phyloP scores from a whole-genome alignment of 2,888 invertebrate genomes.

The Synanthedon vespiformis region DNA sequence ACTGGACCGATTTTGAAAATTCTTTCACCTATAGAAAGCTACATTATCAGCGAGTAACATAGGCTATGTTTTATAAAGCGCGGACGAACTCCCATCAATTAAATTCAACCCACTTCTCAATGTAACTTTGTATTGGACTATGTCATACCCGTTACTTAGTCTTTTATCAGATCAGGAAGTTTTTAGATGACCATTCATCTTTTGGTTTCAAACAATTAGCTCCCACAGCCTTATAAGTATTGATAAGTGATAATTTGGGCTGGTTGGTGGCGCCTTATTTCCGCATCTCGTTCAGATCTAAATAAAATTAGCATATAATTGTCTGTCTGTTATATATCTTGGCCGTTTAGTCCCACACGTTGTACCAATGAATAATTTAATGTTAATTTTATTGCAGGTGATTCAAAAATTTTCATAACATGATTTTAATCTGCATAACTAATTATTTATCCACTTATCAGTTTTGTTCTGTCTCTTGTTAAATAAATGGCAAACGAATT shows the following conservation, averaged over 20 bases:
- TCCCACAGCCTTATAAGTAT: constrained; percentile 28
- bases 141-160: too few species aligned
- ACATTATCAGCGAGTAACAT: too few species aligned
- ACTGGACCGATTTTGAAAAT: too few species aligned
- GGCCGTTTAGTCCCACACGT: constrained; percentile 6
- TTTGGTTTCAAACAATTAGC: constrained; percentile 34
- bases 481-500: too few species aligned
- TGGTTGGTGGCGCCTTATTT: constrained; percentile 30
- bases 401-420: background rate
- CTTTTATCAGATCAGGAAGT: constrained; percentile 27
- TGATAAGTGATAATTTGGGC: constrained; percentile 18
- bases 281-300: constrained; percentile 27
- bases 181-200: constrained; percentile 18
- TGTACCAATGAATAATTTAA: background rate
- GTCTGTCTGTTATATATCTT: constrained; percentile 11
- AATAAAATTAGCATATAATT: constrained; percentile 42
- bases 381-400: background rate
- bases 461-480: too few species aligned
- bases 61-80: too few species aligned
- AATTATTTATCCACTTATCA: too few species aligned
- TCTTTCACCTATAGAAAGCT: too few species aligned
- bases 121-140: background rate
- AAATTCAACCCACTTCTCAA: background rate
- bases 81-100: too few species aligned
- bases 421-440: too few species aligned